These are phyloP conservation scores for Syrrhaptes paradoxus DNA, from an alignment of 2,113 vertebrate genomes.

Conservation along the genomic window DNA sequence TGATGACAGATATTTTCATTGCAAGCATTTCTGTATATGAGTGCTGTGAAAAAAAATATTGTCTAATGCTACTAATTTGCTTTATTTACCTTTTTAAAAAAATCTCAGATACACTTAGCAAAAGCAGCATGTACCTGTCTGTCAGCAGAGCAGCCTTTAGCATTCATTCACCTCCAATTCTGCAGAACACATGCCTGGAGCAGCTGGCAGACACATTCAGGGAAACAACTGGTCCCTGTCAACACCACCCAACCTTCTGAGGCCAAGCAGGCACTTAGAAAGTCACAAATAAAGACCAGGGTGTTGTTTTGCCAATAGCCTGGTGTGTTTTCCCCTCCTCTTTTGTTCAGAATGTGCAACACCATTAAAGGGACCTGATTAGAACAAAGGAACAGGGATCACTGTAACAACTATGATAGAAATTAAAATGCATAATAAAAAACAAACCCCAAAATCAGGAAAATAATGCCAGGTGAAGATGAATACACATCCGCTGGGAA, in stretches of 20 bases:
- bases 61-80: slow-evolving; percentile 67
- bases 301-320: slow-evolving; percentile 81
- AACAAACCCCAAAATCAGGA: slow-evolving; percentile 72
- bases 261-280: slow-evolving; percentile 77
- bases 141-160: slow-evolving; percentile 81
- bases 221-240: slow-evolving; percentile 83
- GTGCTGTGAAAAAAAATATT: background rate
- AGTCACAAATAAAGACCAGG: slow-evolving; percentile 68
- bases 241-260: slow-evolving; percentile 81
- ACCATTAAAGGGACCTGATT: slow-evolving; percentile 73
- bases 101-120: slow-evolving; percentile 75
- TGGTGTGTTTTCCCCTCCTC: slow-evolving; percentile 59
- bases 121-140: slow-evolving; percentile 86
- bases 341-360: slow-evolving; percentile 62
- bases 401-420: slow-evolving; percentile 80
- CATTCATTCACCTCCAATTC: slow-evolving; percentile 78
- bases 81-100: slow-evolving; percentile 78
- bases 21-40: slow-evolving; percentile 36
- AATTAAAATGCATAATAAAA: slow-evolving; percentile 80
- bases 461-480: slow-evolving; percentile 70
- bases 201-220: slow-evolving; percentile 87
- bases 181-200: slow-evolving; percentile 76
- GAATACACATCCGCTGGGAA: slow-evolving; percentile 44
- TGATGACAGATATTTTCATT: slow-evolving; percentile 70
- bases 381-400: slow-evolving; percentile 69